Percentiles rank a stretch among this genome's conserved stretches.
Conservation (phyloP, 2,888 invertebrate species). For the Heliconius ethilla region DNA sequence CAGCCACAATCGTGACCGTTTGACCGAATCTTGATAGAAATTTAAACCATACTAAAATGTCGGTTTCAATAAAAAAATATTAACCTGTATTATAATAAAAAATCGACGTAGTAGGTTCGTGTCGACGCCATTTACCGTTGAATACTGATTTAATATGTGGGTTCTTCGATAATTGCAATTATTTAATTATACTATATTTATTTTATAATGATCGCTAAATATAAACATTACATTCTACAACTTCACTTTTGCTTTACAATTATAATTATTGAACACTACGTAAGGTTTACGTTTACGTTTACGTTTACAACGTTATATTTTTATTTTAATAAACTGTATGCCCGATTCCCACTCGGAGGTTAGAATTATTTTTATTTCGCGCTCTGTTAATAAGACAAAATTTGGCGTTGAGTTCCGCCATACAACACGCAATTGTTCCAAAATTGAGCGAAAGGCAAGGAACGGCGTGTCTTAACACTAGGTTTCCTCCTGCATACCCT, state of each 20-base stretch:
- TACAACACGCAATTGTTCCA: too few species aligned
- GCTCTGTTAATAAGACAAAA: too few species aligned
- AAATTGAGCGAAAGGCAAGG: too few species aligned
- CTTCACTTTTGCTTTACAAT: not conserved
- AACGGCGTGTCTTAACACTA: too few species aligned
- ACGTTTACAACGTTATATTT: not conserved
- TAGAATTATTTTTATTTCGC: too few species aligned
- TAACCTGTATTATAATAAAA: conserved; percentile 41
- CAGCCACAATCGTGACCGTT: conserved; percentile 35
- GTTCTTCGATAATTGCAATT: conserved; percentile 14
- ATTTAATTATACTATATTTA: not conserved
- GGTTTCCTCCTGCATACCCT: too few species aligned
- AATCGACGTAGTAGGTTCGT: not conserved
- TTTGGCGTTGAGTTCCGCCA: too few species aligned
- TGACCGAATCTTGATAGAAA: conserved; percentile 33
- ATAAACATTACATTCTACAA: not conserved
- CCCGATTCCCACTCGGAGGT: not conserved
- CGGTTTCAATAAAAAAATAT: conserved; percentile 36
- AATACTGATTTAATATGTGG: conserved; percentile 5
- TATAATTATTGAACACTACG: not conserved
- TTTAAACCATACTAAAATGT: conserved; percentile 30
- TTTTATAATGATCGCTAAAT: not conserved
- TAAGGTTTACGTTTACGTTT: not conserved
- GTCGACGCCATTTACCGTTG: conserved; percentile 6
- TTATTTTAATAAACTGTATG: not conserved